Evolutionary conservation across 2,888 invertebrate species (phyloP), one percentile per base, ranked within the genome.

Genomic region (Polia nebulosa): DNA sequence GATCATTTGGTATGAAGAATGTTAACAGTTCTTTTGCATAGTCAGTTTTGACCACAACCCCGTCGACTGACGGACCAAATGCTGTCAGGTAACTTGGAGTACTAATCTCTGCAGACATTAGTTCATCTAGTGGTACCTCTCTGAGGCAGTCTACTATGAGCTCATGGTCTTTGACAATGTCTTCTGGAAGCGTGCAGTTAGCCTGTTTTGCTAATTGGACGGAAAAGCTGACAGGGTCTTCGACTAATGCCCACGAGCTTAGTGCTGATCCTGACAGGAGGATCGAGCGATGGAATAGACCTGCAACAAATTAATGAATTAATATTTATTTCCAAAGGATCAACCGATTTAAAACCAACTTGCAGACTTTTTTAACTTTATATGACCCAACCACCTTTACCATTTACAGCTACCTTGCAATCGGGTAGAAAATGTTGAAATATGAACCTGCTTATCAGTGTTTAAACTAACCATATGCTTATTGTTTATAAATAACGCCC

Each of bases 51-150:
- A 99, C 98, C 70, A 99, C 99, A 64, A 99, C 99, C 60, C 98
- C 99, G 89, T 99, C 99, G 51, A 99, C 98, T 85, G 98, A 98
- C 0, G 99, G 99, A 0, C 99, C 99, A 87, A 99, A 99, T 0
- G 98, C 97, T 76, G 97, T 98, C 57, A 98, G 93, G 89, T 98
- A 98, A 63, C 97, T 97, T 0, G 98, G 98, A 7, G 98, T 97
- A 75, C 96, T 96, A 59, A 98, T 97, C 87, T 98, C 98, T 1
- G 97, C 97, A 8, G 96, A 96, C 94, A 98, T 97, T 7, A 98
- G 95, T 80, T 97, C 97, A 53, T 97, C 97, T 11, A 98, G 92
- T 3, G 97, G 96, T 1, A 97, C 97, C 87, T 98, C 97, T 76
- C 98, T 96, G 22, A 98, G 96, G 86, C 98, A 98, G 89, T 98